Conservation (phyloP, 2,888 invertebrate genomes). For the Saturnia japonica region DNA sequence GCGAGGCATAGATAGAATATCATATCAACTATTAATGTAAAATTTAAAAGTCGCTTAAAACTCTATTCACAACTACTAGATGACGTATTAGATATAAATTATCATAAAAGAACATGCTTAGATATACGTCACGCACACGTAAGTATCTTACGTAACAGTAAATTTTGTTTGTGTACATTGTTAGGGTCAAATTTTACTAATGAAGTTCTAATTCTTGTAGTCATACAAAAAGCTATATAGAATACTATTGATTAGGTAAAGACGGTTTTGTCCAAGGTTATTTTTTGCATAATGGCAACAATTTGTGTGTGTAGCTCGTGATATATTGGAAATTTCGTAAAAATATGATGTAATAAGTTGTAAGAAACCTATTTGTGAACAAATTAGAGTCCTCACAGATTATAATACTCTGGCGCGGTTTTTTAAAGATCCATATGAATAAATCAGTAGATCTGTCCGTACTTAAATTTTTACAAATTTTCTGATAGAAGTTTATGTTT, state of each 20-base stretch:
- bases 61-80: neutral
- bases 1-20: too few relatives aligned
- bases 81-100: neutral
- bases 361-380: too few relatives aligned
- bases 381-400: too few relatives aligned
- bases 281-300: neutral
- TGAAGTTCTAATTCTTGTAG: conserved; percentile 1
- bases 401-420: too few relatives aligned
- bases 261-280: neutral
- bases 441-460: too few relatives aligned
- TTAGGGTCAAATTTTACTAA: neutral
- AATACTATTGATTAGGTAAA: conserved; percentile 9
- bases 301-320: neutral
- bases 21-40: neutral
- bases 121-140: neutral
- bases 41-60: neutral
- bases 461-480: too few relatives aligned
- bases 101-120: neutral
- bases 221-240: conserved; percentile 20
- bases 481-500: too few relatives aligned
- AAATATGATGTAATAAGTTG: neutral
- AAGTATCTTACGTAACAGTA: neutral
- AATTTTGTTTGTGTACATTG: conserved; percentile 1
- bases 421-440: too few relatives aligned
- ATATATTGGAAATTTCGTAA: neutral